These are phyloP conservation scores for Brachionus rubens DNA, from an alignment of 1,140 invertebrate genomes.

Conservation along the genomic window DNA sequence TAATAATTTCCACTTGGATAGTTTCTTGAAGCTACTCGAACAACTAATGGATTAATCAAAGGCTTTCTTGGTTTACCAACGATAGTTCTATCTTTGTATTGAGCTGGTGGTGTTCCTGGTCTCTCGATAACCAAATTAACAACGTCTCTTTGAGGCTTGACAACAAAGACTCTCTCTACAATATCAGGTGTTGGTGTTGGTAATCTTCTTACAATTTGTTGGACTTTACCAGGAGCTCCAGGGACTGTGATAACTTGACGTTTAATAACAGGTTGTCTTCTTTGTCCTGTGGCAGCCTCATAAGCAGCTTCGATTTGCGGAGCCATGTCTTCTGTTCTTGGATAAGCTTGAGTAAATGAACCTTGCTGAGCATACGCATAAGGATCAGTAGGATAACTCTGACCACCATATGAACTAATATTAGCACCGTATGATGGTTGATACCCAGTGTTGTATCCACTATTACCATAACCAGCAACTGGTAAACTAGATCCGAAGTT, in stretches of 20 bases:
- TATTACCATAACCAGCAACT: slow-evolving; percentile 21
- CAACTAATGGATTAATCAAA: slow-evolving; percentile 3
- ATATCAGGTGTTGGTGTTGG: slow-evolving; percentile 43
- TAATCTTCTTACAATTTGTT: slow-evolving; percentile 24
- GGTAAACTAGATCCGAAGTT: slow-evolving; percentile 6
- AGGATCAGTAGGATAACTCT: neutral
- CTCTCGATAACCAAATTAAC: slow-evolving; percentile 40
- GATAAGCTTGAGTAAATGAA: neutral
- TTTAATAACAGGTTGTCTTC: slow-evolving; percentile 35
- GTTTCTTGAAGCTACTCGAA: slow-evolving; percentile 23
- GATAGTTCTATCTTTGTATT: slow-evolving; percentile 33
- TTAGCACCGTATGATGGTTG: neutral
- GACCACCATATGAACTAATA: slow-evolving; percentile 9
- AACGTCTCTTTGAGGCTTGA: slow-evolving; percentile 11
- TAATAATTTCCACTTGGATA: neutral
- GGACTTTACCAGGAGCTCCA: slow-evolving; percentile 15
- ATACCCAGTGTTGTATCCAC: slow-evolving; percentile 17
- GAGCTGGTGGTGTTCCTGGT: slow-evolving; percentile 43
- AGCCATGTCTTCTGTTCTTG: neutral
- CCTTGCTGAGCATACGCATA: slow-evolving; percentile 11
- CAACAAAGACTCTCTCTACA: slow-evolving; percentile 34
- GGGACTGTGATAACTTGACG: slow-evolving; percentile 40
- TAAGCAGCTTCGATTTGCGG: slow-evolving; percentile 42
- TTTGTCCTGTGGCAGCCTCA: slow-evolving; percentile 23
- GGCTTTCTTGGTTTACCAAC: slow-evolving; percentile 13